A percentile compares a stretch with the other conserved stretches of the same genome.
Conservation (phyloP, 2,888 invertebrate genomes). For the Mesochorus sp. region DNA sequence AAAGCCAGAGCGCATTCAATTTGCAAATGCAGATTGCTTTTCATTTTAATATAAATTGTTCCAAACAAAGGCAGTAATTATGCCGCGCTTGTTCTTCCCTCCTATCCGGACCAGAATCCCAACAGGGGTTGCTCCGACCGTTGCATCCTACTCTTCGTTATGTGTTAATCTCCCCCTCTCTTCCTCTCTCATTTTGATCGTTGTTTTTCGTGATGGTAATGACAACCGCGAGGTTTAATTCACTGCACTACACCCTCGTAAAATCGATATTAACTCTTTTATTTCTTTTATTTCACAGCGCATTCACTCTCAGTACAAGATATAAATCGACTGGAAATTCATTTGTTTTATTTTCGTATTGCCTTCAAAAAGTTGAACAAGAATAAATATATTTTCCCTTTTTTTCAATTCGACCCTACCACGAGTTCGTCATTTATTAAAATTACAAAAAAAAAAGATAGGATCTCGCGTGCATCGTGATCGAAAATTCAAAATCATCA, state of each 20-base stretch:
- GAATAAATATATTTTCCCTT: no score
- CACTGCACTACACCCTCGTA: not conserved
- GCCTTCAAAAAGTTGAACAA: no score
- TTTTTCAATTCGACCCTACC: no score
- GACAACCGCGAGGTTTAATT: slow-evolving; percentile 34
- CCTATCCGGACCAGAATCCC: slow-evolving; percentile 13
- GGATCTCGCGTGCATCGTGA: no score
- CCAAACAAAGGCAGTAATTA: slow-evolving; percentile 79
- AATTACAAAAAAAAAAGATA: no score
- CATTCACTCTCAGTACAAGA: no score
- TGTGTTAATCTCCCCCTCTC: not conserved
- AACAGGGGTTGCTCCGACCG: slow-evolving; percentile 35
- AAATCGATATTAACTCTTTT: slow-evolving; percentile 23
- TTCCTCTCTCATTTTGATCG: not conserved
- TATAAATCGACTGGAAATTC: no score
- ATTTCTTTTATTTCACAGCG: not conserved
- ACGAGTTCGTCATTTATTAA: no score
- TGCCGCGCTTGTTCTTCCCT: slow-evolving; percentile 63
- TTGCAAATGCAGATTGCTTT: slow-evolving; percentile 79
- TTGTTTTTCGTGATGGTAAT: slow-evolving; percentile 41
- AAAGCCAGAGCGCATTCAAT: slow-evolving; percentile 73
- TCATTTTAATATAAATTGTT: slow-evolving; percentile 81
- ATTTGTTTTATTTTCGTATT: no score
- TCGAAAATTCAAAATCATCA: no score
- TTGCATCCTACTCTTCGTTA: not conserved